Conservation (phyloP, 2,888 invertebrate species). For the Gandaritis pyraliata region DNA sequence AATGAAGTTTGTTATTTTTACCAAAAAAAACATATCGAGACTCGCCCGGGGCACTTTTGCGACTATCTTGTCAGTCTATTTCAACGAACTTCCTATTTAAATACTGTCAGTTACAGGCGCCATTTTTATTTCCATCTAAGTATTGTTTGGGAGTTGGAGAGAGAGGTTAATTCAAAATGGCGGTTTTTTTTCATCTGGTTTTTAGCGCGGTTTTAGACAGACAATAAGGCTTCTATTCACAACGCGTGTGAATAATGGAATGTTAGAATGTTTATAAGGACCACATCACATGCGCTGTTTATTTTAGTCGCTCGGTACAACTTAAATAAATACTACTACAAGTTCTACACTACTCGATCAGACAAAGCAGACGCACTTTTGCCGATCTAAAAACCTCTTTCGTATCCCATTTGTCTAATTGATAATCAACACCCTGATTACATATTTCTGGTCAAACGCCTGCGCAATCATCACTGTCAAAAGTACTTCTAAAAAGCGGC, state of each 20-base stretch:
- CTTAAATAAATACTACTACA: neutral
- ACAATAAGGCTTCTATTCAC: neutral
- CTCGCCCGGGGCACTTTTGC: constrained; percentile 53
- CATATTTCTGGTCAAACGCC: too few species aligned
- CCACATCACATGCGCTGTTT: constrained; percentile 3
- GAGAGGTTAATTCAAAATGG: constrained; percentile 20
- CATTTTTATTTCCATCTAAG: constrained; percentile 16
- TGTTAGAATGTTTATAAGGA: constrained; percentile 7
- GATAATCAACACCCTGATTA: too few species aligned
- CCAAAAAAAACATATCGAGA: constrained; percentile 67
- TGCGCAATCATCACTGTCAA: too few species aligned
- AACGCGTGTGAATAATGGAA: constrained; percentile 6
- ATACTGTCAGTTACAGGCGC: neutral
- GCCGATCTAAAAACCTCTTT: too few species aligned
- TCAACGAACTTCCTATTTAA: neutral
- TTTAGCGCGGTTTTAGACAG: neutral
- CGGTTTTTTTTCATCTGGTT: neutral
- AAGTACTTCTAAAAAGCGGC: too few species aligned
- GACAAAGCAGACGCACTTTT: neutral
- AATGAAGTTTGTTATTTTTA: constrained; percentile 49
- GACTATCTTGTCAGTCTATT: neutral
- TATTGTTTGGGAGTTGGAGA: constrained; percentile 12
- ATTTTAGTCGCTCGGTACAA: constrained; percentile 6
- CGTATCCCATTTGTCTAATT: too few species aligned
- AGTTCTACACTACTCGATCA: neutral